Evolutionary conservation across 2,797 vertebrate genomes (phyloP), one percentile per base, ranked within the genome.

Genomic region (Rhinatrema bivittatum): DNA sequence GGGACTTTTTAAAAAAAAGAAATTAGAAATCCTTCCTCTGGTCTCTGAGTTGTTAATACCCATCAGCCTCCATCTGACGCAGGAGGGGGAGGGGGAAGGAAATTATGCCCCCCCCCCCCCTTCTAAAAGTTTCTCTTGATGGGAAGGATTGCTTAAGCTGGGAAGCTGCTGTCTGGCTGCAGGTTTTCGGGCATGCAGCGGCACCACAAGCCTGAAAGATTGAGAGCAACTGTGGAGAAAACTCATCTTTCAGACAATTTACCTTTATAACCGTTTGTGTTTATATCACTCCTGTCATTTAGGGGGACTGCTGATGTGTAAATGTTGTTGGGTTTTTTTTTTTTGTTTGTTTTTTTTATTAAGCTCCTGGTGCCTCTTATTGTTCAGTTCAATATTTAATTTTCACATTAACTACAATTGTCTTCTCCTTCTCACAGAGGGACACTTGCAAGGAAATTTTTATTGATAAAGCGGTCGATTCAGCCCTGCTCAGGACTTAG

Each of bases 381-480:
- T 21, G 9, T 24, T 36, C 44, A 24, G 47, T 20, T 57, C 45
- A 30, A 41, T 57, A 50, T 62, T 50, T 55, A 48, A 41, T 53
- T 45, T 56, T 48, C 35, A 24, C 48, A 34, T 44, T 51, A 56
- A 56, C 17, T 7, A 5, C 11, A 7, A n/a, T 17, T 7, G 22
- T 16, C 7, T 16, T 20, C 13, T 22, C 16, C 29, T 19, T 24
- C 26, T 20, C 15, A 20, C 19, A 4, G 2, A 38, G 22, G 16
- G 6, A 4, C 5, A 1, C 21, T 25, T 10, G 16, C 5, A 3
- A 20, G 13, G n/a, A n/a, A n/a, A n/a, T n/a, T n/a, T n/a, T n/a
- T n/a, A n/a, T n/a, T n/a, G n/a, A n/a, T n/a, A n/a, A n/a, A n/a
- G n/a, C n/a, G n/a, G n/a, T n/a, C n/a, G n/a, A n/a, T n/a, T n/a